phyloP scores from a whole-genome alignment of 2,797 vertebrate species.

The Valencia hispanica region DNA sequence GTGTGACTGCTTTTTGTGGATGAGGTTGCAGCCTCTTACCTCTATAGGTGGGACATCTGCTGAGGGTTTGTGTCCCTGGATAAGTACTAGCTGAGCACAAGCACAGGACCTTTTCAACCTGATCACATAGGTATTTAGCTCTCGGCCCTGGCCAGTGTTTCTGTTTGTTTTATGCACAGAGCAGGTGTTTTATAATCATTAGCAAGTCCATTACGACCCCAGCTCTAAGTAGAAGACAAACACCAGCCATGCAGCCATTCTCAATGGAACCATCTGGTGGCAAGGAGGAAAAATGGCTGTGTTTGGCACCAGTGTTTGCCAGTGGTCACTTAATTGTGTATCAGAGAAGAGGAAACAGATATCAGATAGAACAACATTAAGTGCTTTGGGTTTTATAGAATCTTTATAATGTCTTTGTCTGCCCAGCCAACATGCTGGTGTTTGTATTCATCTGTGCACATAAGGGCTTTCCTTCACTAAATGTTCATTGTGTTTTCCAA shows the following conservation, averaged over 20 bases:
- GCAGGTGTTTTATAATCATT: conserved; percentile 85
- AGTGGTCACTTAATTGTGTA: conserved; percentile 77
- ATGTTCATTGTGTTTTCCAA: conserved; percentile 36
- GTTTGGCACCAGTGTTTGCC: conserved; percentile 77
- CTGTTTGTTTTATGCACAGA: conserved; percentile 85
- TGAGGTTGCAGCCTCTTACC: conserved; percentile 54
- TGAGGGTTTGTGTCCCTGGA: conserved; percentile 72
- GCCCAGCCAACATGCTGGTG: conserved; percentile 53
- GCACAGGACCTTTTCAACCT: conserved; percentile 74
- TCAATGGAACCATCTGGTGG: conserved; percentile 85
- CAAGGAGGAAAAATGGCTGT: conserved; percentile 68
- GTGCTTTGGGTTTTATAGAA: conserved; percentile 60
- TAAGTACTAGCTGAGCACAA: conserved; percentile 58
- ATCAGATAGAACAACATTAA: conserved; percentile 59
- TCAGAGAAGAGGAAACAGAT: conserved; percentile 70
- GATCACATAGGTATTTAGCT: conserved; percentile 82
- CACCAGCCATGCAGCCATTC: conserved; percentile 64
- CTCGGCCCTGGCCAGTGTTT: conserved; percentile 66
- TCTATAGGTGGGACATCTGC: conserved; percentile 78
- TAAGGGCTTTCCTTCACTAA: conserved; percentile 39
- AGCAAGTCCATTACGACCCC: conserved; percentile 77
- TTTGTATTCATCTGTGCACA: conserved; percentile 58
- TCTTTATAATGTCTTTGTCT: conserved; percentile 69
- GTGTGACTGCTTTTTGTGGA: conserved; percentile 48
- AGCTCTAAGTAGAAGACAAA: conserved; percentile 82